Evolutionary conservation across 2,888 invertebrate species (phyloP), one percentile per base, ranked within the genome.

Genomic region (Spodoptera littoralis): DNA sequence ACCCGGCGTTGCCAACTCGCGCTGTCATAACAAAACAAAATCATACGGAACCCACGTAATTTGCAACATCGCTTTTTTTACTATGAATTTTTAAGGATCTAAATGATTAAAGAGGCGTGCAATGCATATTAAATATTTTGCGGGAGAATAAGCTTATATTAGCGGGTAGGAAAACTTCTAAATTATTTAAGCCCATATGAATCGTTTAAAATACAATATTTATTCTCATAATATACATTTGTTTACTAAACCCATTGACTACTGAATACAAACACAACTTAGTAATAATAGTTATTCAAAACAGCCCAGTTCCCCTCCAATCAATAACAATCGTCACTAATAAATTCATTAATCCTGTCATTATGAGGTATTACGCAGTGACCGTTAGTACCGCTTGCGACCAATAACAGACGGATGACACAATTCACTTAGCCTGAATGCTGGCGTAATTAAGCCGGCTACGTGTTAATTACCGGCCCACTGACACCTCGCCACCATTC

Each of bases 21-120:
- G 87, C 89, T 94, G 94, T 94, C 94, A 94, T 94, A 94, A 94
- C 93, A 94, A 91, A 90, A 91, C 91, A 90, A 87, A 92, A 90
- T 92, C 92, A 88, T 90, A 89, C 87, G 81, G 83, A 86, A 85
- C 87, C 84, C 79, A 81, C 73, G 78, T 77, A 79, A 86, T 85
- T 90, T 88, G 88, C 88, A 86, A 88, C 86, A 84, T 83, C 83
- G 86, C 85, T 82, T 84, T 84, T 84, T 79, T 63, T 65, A 61
- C 74, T 72, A 70, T 77, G 80, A 81, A 67, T 77, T 72, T 79
- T 79, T 77, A 67, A 76, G 66, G 53, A 63, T 66, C 56, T 71
- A 67, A 81, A 79, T 79, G 46, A 71, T 72, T 79, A 65, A 76
- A 58, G 60, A 78, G 66, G 55, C 60, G 50, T 70, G 65, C 56